phyloP scores from a whole-genome alignment of 2,113 vertebrate species.

The Hippocampus comes region DNA sequence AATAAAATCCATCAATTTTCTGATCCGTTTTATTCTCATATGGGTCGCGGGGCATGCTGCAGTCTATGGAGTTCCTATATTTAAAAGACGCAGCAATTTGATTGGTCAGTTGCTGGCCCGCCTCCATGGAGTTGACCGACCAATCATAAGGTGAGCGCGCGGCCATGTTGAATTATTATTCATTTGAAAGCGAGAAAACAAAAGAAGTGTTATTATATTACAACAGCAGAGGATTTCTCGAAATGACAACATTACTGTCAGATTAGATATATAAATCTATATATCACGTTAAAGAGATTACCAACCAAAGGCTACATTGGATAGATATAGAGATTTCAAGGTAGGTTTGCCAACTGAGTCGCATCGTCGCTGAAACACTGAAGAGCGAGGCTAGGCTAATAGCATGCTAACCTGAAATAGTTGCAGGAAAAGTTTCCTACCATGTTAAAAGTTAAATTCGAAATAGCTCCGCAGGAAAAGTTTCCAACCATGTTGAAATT shows the following conservation, averaged over 20 bases:
- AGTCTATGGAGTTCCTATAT: conserved; percentile 1
- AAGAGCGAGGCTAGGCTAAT: conserved; percentile 27
- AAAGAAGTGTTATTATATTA: conserved; percentile 46
- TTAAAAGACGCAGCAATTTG: conserved; percentile 44
- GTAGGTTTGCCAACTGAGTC: conserved; percentile 7
- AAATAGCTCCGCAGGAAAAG: background rate
- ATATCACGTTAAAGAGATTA: conserved; percentile 4
- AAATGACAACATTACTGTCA: background rate
- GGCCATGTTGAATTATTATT: conserved; percentile 66
- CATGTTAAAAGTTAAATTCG: background rate
- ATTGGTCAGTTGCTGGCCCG: conserved; percentile 51
- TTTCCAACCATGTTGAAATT: background rate
- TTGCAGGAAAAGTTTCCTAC: conserved; percentile 1
- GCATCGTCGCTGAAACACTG: background rate
- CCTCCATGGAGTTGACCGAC: conserved; percentile 15
- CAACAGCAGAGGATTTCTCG: conserved; percentile 13
- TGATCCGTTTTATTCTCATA: no score
- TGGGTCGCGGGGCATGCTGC: no score
- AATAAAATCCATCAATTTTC: no score
- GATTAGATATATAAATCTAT: background rate
- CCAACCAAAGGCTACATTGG: conserved; percentile 3
- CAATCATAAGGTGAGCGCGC: conserved; percentile 50
- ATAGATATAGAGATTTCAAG: conserved; percentile 9
- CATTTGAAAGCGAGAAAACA: conserved; percentile 47
- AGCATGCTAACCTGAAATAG: conserved; percentile 8